Evolutionary conservation across 2,797 vertebrate species (phyloP).

Genomic region (Varecia variegata): DNA sequence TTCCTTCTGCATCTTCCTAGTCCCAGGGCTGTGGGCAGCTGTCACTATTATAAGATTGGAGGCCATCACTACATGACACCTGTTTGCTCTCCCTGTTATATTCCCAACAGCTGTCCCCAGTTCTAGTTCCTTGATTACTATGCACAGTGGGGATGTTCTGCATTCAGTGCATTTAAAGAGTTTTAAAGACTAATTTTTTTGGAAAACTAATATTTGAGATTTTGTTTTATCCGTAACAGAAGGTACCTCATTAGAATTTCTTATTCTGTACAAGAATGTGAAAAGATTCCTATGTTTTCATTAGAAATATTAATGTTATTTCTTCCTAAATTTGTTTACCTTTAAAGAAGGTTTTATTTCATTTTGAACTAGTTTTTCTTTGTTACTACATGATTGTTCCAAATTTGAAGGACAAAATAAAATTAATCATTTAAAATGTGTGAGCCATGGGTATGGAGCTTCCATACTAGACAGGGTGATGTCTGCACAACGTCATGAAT

Average conservation of each 20-base stretch:
- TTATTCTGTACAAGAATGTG: neutral
- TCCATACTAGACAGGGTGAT: neutral
- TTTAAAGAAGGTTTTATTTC: neutral
- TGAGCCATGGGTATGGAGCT: neutral
- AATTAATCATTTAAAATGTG: conserved; percentile 39
- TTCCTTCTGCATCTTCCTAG: neutral
- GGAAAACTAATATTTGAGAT: neutral
- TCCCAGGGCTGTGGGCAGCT: too few relatives aligned
- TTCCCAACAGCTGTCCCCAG: neutral
- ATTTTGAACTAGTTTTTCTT: neutral
- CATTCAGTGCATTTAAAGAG: neutral
- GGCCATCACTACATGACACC: too few relatives aligned
- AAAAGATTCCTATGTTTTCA: neutral
- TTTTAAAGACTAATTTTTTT: neutral
- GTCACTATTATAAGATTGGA: neutral
- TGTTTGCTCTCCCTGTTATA: too few relatives aligned
- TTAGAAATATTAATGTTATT: neutral
- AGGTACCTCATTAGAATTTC: neutral
- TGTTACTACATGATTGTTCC: neutral
- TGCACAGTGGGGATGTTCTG: neutral
- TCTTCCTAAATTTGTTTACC: neutral
- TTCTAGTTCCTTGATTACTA: neutral
- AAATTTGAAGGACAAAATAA: neutral
- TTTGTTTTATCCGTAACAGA: neutral
- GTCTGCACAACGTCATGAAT: neutral